Conservation (phyloP, 2,797 vertebrate genomes). For the Cossypha polioptera region DNA sequence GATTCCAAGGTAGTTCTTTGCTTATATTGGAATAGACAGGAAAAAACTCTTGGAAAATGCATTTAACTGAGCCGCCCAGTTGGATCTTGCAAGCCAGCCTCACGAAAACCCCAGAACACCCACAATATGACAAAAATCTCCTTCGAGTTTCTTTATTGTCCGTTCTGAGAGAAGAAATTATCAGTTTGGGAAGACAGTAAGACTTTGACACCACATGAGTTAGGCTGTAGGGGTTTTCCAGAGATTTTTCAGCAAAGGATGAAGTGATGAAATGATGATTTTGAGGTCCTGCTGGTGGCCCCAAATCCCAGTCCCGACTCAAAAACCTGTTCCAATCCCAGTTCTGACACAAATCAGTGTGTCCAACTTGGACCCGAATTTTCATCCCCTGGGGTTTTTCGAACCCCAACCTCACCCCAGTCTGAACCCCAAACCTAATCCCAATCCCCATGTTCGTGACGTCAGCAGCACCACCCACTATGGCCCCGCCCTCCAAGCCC, state of each 20-base stretch:
- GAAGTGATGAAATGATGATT: not conserved
- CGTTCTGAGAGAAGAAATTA: rapidly evolving
- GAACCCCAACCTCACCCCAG: not conserved
- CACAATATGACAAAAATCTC: rapidly evolving
- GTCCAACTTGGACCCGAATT: rapidly evolving
- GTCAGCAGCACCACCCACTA: too few species aligned
- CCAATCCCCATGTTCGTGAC: too few species aligned
- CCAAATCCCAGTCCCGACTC: too few species aligned
- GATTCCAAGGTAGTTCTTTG: not conserved
- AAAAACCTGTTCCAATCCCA: rapidly evolving
- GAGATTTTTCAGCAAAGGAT: not conserved
- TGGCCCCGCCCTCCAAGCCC: too few species aligned
- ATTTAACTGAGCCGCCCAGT: rapidly evolving
- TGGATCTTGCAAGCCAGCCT: not conserved
- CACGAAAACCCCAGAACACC: rapidly evolving
- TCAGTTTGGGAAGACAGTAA: rapidly evolving
- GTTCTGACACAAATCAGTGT: rapidly evolving
- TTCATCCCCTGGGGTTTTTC: not conserved
- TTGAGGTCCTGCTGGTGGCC: not conserved
- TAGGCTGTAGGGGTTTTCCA: rapidly evolving
- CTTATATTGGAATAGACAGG: rapidly evolving
- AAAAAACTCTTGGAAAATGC: not conserved
- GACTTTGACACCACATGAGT: not conserved
- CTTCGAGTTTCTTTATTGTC: rapidly evolving
- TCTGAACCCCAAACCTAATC: too few species aligned